Evolutionary conservation across 1,140 invertebrate species (phyloP), one percentile per base, ranked within the genome.

Genomic region (Brachionus koreanus): DNA sequence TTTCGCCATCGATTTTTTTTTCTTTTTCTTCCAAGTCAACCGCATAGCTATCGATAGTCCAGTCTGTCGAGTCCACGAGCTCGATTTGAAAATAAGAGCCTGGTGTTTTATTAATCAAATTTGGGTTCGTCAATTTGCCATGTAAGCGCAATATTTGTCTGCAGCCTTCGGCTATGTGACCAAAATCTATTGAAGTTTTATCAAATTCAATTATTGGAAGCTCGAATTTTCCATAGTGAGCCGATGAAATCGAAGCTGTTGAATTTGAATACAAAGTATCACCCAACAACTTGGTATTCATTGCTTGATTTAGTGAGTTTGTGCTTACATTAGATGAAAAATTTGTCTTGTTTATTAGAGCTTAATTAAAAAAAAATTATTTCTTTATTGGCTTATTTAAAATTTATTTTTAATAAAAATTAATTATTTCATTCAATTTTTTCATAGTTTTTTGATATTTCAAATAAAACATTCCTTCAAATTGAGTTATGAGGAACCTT

Each of bases 141-240:
- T 65, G 61, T 33, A 79, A 61, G 1, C 76, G 19, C 23, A 79
- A 3, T n/a, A 6, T 39, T 57, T 65, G 49, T 5, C 35, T n/a
- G 25, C 76, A 79, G 10, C 76, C 76, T 19, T 65, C 76, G 37
- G 76, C 61, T 10, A 79, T 35, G 6, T 79, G 49, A 16, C 76
- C 76, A 61, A 79, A 79, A 65, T 79, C 76, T n/a, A 79, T 65
- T 29, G 25, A 39, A 19, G 16, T 61, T 37, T 61, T 57, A 61
- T 79, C 76, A 23, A 79, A 65, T 65, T 79, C 76, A 13, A 79
- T 61, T 19, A 42, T 9, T 10, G 76, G 76, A 42, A 79, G 13
- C 23, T 79, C 76, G n/a, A 57, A 61, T 79, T 65, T 79, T 57
- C 69, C 37, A 49, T 29, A 23, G 42, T 46, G 43, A 46, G 13